Conservation (phyloP, 2,888 invertebrate species). For the Copidosoma aretas region DNA sequence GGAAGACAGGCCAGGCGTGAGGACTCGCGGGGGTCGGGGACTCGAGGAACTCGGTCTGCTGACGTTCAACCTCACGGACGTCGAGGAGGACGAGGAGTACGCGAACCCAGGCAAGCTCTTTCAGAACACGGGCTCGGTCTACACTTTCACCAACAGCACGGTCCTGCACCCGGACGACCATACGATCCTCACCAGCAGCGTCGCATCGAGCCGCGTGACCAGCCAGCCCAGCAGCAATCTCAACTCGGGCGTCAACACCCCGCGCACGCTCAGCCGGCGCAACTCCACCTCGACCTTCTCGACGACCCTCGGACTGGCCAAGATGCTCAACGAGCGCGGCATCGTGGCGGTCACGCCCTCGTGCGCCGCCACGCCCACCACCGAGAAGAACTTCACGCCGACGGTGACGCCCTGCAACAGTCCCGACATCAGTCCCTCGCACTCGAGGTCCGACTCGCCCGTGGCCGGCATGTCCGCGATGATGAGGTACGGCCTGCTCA, state of each 20-base stretch:
- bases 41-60: constrained; percentile 79
- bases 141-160: constrained; percentile 87
- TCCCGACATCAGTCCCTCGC: constrained; percentile 73
- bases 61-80: constrained; percentile 70
- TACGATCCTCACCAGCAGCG: constrained; percentile 70
- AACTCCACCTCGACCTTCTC: constrained; percentile 82
- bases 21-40: constrained; percentile 79
- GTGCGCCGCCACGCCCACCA: constrained; percentile 70
- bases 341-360: constrained; percentile 77
- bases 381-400: constrained; percentile 73
- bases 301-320: constrained; percentile 76
- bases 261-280: constrained; percentile 70
- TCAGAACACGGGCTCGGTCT: constrained; percentile 79
- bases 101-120: constrained; percentile 75
- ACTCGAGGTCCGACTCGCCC: constrained; percentile 68
- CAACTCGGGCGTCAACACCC: constrained; percentile 58
- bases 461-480: constrained; percentile 59
- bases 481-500: constrained; percentile 65
- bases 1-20: constrained; percentile 90
- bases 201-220: constrained; percentile 71
- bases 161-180: constrained; percentile 91
- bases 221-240: constrained; percentile 65
- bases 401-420: constrained; percentile 90
- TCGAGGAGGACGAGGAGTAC: constrained; percentile 77
- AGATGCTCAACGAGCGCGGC: constrained; percentile 80